Conservation (phyloP, 2,113 vertebrate species). For the Osmerus mordax region DNA sequence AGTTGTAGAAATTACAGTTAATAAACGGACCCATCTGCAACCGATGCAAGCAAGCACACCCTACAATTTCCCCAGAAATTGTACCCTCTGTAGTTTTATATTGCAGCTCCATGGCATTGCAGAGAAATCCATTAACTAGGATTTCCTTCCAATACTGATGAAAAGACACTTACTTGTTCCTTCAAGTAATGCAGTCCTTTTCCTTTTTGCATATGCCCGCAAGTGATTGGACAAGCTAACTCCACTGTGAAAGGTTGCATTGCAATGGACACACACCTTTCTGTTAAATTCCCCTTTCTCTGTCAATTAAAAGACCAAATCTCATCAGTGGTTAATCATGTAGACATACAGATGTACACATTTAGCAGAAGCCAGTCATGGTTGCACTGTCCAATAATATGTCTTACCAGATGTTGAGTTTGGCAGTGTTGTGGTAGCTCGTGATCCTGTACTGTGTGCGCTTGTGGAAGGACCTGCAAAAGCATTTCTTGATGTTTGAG, state of each 20-base stretch:
- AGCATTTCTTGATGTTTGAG: constrained; percentile 84
- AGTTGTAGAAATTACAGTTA: too few relatives aligned
- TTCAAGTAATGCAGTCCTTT: constrained; percentile 87
- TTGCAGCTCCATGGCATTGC: neutral
- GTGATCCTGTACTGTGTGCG: constrained; percentile 82
- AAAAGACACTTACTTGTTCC: constrained; percentile 83
- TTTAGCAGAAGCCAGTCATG: too few relatives aligned
- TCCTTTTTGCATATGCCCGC: constrained; percentile 89
- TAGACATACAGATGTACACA: too few relatives aligned
- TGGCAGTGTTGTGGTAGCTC: constrained; percentile 81
- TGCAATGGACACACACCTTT: constrained; percentile 88
- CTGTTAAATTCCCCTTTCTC: constrained; percentile 83
- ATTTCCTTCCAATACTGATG: neutral
- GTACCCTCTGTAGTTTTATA: too few relatives aligned
- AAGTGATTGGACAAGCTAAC: constrained; percentile 95
- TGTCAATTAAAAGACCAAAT: constrained; percentile 56
- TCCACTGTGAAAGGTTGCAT: constrained; percentile 90
- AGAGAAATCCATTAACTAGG: neutral
- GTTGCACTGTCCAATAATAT: too few relatives aligned
- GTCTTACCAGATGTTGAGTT: constrained; percentile 85
- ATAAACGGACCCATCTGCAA: too few relatives aligned
- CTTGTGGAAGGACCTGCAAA: constrained; percentile 80
- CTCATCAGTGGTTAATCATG: too few relatives aligned
- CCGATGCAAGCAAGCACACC: too few relatives aligned
- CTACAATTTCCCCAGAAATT: too few relatives aligned